Evolutionary conservation across 2,113 vertebrate genomes (phyloP).

Genomic region (Oreochromis niloticus): DNA sequence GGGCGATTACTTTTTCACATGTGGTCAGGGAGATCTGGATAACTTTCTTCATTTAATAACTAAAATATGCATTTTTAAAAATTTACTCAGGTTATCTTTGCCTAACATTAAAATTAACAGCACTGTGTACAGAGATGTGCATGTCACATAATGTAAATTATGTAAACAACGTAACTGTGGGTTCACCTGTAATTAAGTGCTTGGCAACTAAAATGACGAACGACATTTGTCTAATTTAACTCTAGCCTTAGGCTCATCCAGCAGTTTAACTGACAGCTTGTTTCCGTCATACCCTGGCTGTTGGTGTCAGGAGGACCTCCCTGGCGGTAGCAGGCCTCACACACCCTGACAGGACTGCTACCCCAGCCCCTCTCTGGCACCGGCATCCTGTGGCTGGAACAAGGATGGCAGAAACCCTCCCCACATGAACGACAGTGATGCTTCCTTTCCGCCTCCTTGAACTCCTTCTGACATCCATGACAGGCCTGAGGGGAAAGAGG

Average conservation of each 20-base stretch:
- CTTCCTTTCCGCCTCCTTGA: constrained; percentile 74
- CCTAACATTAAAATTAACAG: neutral
- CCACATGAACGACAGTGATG: constrained; percentile 80
- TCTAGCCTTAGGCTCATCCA: neutral
- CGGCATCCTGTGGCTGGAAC: constrained; percentile 74
- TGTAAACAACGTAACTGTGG: neutral
- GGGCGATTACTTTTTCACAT: neutral
- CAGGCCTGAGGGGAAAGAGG: constrained; percentile 57
- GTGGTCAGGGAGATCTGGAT: neutral
- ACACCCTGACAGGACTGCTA: constrained; percentile 73
- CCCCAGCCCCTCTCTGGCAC: constrained; percentile 81
- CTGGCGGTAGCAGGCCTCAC: constrained; percentile 68
- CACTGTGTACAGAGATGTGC: neutral
- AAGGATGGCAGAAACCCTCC: constrained; percentile 79
- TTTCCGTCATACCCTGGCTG: constrained; percentile 53
- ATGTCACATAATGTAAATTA: neutral
- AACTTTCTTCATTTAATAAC: neutral
- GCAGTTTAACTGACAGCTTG: neutral
- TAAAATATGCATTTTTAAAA: neutral
- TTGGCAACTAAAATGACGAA: neutral
- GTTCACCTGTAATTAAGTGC: neutral
- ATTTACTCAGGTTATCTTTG: neutral
- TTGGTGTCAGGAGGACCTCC: constrained; percentile 45
- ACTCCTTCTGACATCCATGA: constrained; percentile 68
- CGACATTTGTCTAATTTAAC: neutral